These are phyloP conservation scores for Entosphenus tridentatus DNA, from an alignment of 2,113 vertebrate species.

Conservation along the genomic window DNA sequence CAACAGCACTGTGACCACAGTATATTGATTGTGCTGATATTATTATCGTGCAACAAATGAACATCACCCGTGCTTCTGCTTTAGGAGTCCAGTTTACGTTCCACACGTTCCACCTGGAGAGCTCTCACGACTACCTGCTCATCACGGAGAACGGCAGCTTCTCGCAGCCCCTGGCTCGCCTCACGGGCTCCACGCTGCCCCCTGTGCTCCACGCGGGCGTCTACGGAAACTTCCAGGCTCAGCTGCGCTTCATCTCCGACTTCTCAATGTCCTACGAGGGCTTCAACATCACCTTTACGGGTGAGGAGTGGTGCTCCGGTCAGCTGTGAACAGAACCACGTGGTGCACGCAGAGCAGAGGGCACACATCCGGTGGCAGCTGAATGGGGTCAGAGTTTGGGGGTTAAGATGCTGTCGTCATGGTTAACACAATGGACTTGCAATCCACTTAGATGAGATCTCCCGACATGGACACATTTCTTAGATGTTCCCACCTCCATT, in stretches of 20 bases:
- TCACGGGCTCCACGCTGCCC: conserved; percentile 68
- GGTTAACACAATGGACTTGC: too few species aligned
- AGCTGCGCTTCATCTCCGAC: conserved; percentile 84
- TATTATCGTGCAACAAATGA: too few species aligned
- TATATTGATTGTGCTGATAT: too few species aligned
- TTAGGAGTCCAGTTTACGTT: conserved; percentile 85
- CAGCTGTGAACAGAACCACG: too few species aligned
- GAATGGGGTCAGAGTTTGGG: too few species aligned
- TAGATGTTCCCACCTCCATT: too few species aligned
- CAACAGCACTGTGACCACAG: too few species aligned
- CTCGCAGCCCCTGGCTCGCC: conserved; percentile 49
- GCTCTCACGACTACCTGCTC: conserved; percentile 68
- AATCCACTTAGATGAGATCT: too few species aligned
- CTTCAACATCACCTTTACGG: conserved; percentile 95
- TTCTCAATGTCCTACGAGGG: conserved; percentile 97
- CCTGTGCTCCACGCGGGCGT: conserved; percentile 63
- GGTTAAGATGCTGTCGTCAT: too few species aligned
- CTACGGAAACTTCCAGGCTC: conserved; percentile 79
- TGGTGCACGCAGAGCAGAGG: too few species aligned
- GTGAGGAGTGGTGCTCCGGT: conserved; percentile 17
- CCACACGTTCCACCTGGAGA: conserved; percentile 88
- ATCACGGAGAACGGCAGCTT: conserved; percentile 85
- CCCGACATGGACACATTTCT: too few species aligned
- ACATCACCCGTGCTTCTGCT: neutral
- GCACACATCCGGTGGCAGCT: too few species aligned